Conservation (phyloP, 2,113 vertebrate species). For the Syngnathus scovelli region DNA sequence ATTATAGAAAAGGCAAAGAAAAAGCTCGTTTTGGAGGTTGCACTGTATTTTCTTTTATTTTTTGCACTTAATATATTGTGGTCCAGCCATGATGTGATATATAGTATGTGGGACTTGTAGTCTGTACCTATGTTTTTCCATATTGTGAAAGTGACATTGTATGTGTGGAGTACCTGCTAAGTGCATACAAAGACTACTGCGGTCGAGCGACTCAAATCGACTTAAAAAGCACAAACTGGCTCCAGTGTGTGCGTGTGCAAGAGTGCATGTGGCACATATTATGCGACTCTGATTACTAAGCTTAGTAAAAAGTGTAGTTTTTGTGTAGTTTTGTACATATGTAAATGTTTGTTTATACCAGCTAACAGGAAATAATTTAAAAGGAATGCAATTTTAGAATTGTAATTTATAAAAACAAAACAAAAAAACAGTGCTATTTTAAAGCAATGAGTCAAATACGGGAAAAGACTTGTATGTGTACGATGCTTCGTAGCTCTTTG, state of each 20-base stretch:
- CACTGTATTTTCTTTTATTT: not conserved
- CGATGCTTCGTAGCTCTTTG: constrained; percentile 62
- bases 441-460: constrained; percentile 57
- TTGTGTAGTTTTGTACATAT: constrained; percentile 73
- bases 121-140: constrained; percentile 57
- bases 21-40: not conserved
- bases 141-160: constrained; percentile 60
- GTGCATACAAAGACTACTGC: constrained; percentile 48
- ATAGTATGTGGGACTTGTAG: constrained; percentile 34
- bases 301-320: constrained; percentile 65
- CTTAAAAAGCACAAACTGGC: constrained; percentile 13
- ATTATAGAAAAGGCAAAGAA: no score
- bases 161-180: constrained; percentile 17
- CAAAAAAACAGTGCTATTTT: constrained; percentile 65
- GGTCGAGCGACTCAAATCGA: constrained; percentile 18
- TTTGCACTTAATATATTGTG: not conserved
- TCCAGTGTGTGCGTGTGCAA: constrained; percentile 8
- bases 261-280: constrained; percentile 44
- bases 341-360: constrained; percentile 73
- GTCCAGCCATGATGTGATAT: constrained; percentile 47
- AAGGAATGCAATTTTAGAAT: constrained; percentile 69
- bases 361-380: constrained; percentile 71
- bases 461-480: constrained; percentile 58
- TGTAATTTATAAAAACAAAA: constrained; percentile 66
- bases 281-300: constrained; percentile 46